Evolutionary conservation across 2,113 vertebrate species (phyloP), one percentile per base, ranked within the genome.

Genomic region (Gambusia affinis): DNA sequence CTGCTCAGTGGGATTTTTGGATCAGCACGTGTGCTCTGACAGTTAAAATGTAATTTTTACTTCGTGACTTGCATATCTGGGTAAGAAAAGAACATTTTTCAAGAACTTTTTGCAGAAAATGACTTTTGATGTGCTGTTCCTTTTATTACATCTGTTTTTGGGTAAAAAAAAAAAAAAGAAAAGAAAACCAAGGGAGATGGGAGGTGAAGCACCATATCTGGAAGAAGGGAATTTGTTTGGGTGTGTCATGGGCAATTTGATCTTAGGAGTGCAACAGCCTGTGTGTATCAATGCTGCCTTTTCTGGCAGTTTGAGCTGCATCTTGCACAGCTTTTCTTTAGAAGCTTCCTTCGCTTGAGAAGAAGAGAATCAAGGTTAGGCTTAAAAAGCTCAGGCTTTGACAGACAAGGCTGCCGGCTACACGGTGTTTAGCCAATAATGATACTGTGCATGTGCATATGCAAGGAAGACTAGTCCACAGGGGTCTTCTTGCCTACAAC

Each of bases 181-280:
- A 12, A 37, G 8, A 37, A 37, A 37, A 62, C 54, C n/a, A 14
- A 7, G 28, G 67, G 68, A 66, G 67, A 80, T 39, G 64, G 70
- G 63, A 76, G 73, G 70, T 80, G 66, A 80, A 54, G 79, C 79
- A 61, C 82, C 69, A 76, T 65, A 75, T 67, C 66, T 74, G 51
- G 73, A 81, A 80, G 60, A 85, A 78, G 27, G 69, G 69, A 72
- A 75, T 31, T 80, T 84, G 85, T 84, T 70, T 61, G 2, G 47
- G 62, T 81, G 68, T 78, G 72, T 75, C 82, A 73, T 4, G 44
- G 61, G 57, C 72, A 84, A 85, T 89, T 79, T 85, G 63, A 70
- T 67, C 72, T 77, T 39, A 30, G 64, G 22, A 81, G 77, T 75
- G 79, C 75, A 75, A 77, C 70, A 70, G 81, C 75, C 70, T 73